Base-by-base conservation (phyloP, 2,797 vertebrate genomes). In the Spheniscus humboldti region DNA sequence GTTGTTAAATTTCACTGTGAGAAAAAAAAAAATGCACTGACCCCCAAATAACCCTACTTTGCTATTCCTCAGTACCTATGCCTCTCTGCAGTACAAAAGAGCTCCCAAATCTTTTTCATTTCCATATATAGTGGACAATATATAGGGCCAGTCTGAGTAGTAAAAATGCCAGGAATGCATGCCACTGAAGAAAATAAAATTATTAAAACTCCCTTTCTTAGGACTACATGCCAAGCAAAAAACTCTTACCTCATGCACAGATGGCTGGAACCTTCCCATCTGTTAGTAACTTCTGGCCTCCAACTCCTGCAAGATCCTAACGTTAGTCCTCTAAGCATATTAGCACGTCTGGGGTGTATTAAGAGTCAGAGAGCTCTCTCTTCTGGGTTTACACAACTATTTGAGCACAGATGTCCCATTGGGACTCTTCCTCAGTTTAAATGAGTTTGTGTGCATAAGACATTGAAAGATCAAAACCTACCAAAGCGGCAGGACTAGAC, bases 21-120 rank as follows among this genome's bases (percentile, higher is more conserved):
- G 33, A 76, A 93, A 95, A 92, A 41, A 41, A 75, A 74, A 88
- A 97, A 93, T 31, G 24, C n/a, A 60, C 31, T 86, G 74, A 69
- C 37, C 20, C 41, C 50, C 18, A 55, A 85, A 67, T 50, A 92
- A 76, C 41, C 69, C 24, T 18, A 25, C 31, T 88, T 72, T 48
- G 25, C 37, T 33, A 12, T 43, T 24, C 30, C 28, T 94, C 56
- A 25, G 14, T 73, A 66, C 48, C 47, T 63, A 35, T 75, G 31
- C 11, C 47, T 87, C 76, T 88, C 71, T 93, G 48, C 19, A 53
- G n/a, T 37, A 77, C 31, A 67, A 90, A 79, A 57, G 53, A 64
- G 25, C 52, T 85, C 63, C 64, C 35, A 69, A 47, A 72, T 47
- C 12, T 72, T 78, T 86, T 94, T 66, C 18, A 37, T 78, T 91